A percentile compares a stretch with the other conserved stretches of the same genome.
phyloP scores from a whole-genome alignment of 1,140 invertebrate genomes.

The Dendroctonus valens region DNA sequence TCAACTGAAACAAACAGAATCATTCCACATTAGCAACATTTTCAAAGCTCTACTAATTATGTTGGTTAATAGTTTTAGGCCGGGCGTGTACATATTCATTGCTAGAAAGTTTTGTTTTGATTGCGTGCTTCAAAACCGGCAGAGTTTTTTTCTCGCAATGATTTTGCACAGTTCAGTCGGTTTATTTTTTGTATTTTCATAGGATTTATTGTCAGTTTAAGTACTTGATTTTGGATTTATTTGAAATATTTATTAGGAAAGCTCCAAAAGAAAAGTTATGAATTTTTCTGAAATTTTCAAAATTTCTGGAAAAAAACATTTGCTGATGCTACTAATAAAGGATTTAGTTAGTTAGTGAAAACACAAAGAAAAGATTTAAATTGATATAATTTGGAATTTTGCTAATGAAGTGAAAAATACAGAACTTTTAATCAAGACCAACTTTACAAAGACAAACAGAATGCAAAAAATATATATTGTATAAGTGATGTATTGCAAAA shows the following conservation, averaged over 20 bases:
- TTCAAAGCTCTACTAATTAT: constrained; percentile 13
- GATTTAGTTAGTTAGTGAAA: too few species aligned
- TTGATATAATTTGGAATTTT: too few species aligned
- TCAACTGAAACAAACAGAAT: constrained; percentile 43
- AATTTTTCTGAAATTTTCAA: too few species aligned
- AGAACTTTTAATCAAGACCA: not conserved
- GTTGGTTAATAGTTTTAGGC: constrained; percentile 12
- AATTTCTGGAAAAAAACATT: too few species aligned
- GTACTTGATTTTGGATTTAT: too few species aligned
- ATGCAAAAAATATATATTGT: too few species aligned
- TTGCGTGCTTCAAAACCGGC: not conserved
- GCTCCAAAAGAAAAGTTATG: not conserved
- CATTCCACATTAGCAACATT: constrained; percentile 5
- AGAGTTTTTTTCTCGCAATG: not conserved
- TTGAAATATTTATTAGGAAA: not conserved
- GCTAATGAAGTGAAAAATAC: too few species aligned
- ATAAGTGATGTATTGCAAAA: too few species aligned
- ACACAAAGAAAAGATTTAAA: too few species aligned
- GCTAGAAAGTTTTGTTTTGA: constrained; percentile 11
- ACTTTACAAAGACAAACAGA: too few species aligned
- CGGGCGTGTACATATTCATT: not conserved
- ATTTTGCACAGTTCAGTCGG: not conserved
- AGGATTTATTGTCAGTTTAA: too few species aligned
- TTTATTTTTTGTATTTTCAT: not conserved
- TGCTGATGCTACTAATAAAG: too few species aligned